Evolutionary conservation across 2,113 vertebrate genomes (phyloP), one percentile per base, ranked within the genome.

Genomic region (Cynoglossus semilaevis): DNA sequence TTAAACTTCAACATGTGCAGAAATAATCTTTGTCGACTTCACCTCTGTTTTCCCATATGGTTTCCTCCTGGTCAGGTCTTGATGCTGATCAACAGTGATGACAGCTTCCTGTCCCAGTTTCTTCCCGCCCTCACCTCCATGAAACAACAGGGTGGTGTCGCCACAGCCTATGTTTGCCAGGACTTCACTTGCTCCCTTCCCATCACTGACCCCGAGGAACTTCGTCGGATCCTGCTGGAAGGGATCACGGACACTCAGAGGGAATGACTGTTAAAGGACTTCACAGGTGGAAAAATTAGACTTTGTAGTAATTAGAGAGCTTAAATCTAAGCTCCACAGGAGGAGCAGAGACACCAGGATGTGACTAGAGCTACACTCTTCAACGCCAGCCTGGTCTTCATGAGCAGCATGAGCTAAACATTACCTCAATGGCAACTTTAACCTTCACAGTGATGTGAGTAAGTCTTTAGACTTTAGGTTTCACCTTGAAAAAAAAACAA

Each of bases 121-220:
- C 86, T 95, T 72, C 94, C 94, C 11, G 86, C 87, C 67, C 92
- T 98, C 1, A 84, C 80, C 1, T 91, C 91, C 47, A 85, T 97
- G 85, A 69, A 84, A 37, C 88, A 88, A 63, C 91, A 90, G 0
- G 90, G 87, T 0, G 89, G 83, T 16, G 63, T 59, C 1, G 93
- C 95, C 76, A 94, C 94, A 0, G 95, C 93, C 17, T 94, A 94
- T 0, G 42, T 96, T 59, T 98, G 91, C 85, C 93, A 93, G 87
- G 92, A 93, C 82, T 94, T 93, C 14, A 41, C 89, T 45, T 98
- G 94, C 54, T 92, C 93, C 0, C 86, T 95, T 66, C 96, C 96
- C 0, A 62, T 96, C 86, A 94, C 93, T 0, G 93, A 93, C 6
- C 85, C 91, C 13, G 86, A 88, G 50, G 94, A 95, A 18, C 85